Conservation (phyloP, 30 jellyfish, hydroid and myxozoan genomes). For the Rhopilema esculentum region DNA sequence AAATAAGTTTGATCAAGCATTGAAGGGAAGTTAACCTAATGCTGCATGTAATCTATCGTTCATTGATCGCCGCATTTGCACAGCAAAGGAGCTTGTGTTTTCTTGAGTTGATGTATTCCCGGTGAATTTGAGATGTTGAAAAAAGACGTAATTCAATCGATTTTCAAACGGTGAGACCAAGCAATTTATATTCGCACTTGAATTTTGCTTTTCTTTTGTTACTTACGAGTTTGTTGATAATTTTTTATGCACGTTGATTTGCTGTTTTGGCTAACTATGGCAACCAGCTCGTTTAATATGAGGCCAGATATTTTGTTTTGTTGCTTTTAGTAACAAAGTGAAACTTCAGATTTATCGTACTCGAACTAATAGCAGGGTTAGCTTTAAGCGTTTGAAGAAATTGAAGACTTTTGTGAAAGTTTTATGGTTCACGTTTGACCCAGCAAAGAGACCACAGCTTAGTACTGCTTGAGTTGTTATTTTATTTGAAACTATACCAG, state of each 20-base stretch:
- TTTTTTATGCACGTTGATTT: neutral
- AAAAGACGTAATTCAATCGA: neutral
- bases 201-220: neutral
- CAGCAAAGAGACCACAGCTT: too few relatives aligned
- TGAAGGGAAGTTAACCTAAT: neutral
- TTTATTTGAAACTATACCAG: too few relatives aligned
- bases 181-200: neutral
- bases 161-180: neutral
- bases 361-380: too few relatives aligned
- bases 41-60: constrained; percentile 1
- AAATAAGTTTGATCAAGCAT: constrained; percentile 7
- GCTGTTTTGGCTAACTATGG: neutral
- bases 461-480: too few relatives aligned
- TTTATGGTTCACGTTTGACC: too few relatives aligned
- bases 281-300: neutral
- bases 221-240: neutral
- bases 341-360: neutral
- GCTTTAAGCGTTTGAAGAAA: too few relatives aligned
- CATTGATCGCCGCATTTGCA: neutral
- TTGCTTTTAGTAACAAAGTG: neutral
- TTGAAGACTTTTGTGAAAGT: too few relatives aligned
- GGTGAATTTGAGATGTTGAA: neutral
- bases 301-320: neutral
- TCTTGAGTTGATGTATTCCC: neutral
- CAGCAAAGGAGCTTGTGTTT: neutral